Conservation (phyloP, 30 jellyfish, hydroid and myxozoan species). For the Hydractinia echinata region DNA sequence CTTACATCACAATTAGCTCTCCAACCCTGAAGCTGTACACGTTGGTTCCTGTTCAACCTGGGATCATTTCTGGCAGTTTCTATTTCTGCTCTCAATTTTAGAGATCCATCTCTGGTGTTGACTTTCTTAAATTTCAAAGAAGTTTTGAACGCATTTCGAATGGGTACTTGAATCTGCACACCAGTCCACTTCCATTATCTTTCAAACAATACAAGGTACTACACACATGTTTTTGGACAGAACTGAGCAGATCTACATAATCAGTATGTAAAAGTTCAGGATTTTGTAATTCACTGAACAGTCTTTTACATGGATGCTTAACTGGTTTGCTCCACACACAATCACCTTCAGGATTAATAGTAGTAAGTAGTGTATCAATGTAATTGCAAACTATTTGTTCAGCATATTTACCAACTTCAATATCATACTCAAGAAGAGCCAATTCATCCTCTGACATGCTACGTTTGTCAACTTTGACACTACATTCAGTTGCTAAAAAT, state of each 20-base stretch:
- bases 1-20: conserved; percentile 27
- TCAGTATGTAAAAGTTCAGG: conserved; percentile 15
- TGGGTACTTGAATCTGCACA: conserved; percentile 33
- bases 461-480: background rate
- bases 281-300: background rate
- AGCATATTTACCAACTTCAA: conserved; percentile 2
- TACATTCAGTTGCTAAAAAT: background rate
- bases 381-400: conserved; percentile 4
- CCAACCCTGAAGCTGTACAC: conserved; percentile 38
- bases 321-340: conserved; percentile 3
- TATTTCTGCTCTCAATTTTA: conserved; percentile 19
- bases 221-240: conserved; percentile 41
- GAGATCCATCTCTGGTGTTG: background rate
- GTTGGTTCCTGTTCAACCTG: conserved; percentile 23
- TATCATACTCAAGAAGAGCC: background rate
- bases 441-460: background rate
- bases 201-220: conserved; percentile 19
- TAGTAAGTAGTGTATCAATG: background rate
- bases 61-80: conserved; percentile 30
- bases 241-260: conserved; percentile 25
- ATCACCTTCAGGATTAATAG: conserved; percentile 1
- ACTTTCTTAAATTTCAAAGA: conserved; percentile 17
- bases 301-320: conserved; percentile 17
- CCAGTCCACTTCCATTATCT: background rate
- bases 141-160: conserved; percentile 4